These are phyloP conservation scores for Microcebus ravelobensis DNA, from an alignment of 2,113 vertebrate genomes.

Conservation along the genomic window DNA sequence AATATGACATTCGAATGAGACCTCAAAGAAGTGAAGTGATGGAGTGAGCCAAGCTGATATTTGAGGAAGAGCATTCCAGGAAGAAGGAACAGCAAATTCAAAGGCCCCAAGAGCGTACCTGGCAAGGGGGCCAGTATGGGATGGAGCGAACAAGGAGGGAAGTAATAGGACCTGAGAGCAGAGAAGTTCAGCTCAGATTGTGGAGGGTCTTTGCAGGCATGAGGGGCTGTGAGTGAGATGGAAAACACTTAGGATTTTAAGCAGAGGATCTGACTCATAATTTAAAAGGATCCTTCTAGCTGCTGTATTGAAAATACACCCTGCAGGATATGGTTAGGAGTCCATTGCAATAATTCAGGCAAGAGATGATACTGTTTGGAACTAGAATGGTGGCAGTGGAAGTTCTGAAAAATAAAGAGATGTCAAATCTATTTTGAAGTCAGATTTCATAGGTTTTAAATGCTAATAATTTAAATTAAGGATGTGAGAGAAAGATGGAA, in stretches of 20 bases:
- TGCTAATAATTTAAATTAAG: slow-evolving; percentile 5
- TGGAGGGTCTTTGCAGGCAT: neutral
- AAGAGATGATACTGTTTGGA: neutral
- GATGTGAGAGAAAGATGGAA: neutral
- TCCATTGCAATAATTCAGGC: neutral
- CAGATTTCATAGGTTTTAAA: neutral
- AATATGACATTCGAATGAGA: neutral
- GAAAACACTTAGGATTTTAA: neutral
- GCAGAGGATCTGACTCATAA: neutral
- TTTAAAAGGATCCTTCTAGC: neutral
- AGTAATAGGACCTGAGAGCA: neutral
- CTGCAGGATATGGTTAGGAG: neutral
- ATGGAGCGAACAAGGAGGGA: neutral
- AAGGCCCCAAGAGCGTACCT: neutral
- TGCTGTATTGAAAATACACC: neutral
- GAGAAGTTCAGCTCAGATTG: neutral
- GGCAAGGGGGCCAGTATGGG: too few relatives aligned
- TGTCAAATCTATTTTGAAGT: neutral
- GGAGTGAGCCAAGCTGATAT: neutral
- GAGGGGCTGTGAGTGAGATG: neutral
- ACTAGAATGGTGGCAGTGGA: neutral
- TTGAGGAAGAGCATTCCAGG: neutral
- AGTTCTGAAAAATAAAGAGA: neutral
- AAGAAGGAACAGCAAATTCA: neutral
- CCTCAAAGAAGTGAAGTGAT: neutral